Conservation (phyloP, 2,113 vertebrate genomes). For the Saguinus midas region DNA sequence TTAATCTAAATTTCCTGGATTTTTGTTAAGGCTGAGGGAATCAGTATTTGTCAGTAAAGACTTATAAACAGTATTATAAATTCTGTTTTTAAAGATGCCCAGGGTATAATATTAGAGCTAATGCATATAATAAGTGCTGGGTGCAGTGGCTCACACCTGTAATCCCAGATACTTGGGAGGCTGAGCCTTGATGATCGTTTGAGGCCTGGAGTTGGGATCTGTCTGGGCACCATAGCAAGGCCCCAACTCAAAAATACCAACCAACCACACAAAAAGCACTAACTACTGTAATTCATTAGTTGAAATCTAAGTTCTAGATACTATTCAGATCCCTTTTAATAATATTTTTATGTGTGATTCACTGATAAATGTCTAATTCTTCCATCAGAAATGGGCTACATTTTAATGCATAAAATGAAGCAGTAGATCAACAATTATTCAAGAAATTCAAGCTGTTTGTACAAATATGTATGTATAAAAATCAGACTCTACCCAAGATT, state of each 20-base stretch:
- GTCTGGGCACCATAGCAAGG: no score
- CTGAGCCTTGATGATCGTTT: no score
- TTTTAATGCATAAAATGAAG: slow-evolving; percentile 24
- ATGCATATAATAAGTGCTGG: no score
- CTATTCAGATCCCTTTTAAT: neutral
- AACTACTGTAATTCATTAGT: neutral
- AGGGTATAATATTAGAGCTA: slow-evolving; percentile 6
- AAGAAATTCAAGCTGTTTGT: slow-evolving; percentile 5
- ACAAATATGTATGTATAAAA: neutral
- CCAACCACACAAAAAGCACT: neutral
- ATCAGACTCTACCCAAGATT: neutral
- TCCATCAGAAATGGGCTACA: slow-evolving; percentile 7
- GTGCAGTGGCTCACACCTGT: no score
- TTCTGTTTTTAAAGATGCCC: neutral
- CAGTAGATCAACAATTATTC: neutral
- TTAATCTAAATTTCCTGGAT: slow-evolving; percentile 25
- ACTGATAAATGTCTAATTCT: slow-evolving; percentile 10
- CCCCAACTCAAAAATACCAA: no score
- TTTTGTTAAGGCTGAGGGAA: slow-evolving; percentile 27
- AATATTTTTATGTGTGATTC: slow-evolving; percentile 16
- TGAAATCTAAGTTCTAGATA: slow-evolving; percentile 37
- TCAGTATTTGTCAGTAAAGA: slow-evolving; percentile 34
- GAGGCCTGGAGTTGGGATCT: no score
- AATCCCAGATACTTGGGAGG: no score
- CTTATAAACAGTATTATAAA: neutral